Evolutionary conservation across 2,888 invertebrate species (phyloP).

Genomic region (Fragum fragum): DNA sequence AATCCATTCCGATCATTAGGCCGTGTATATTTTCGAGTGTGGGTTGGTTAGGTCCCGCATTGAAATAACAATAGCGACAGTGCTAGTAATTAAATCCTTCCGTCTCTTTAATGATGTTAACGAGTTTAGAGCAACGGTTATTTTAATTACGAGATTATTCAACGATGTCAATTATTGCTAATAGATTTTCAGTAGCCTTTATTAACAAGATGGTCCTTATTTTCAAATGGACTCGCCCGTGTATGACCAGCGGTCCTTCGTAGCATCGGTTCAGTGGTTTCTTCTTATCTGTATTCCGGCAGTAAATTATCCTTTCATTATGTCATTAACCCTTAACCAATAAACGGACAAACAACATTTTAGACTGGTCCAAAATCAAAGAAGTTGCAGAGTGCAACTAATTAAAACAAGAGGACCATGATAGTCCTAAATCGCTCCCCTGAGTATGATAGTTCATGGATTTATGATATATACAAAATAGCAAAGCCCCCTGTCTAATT

Average conservation of each 20-base stretch:
- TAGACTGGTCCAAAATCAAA: no score
- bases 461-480: no score
- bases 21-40: constrained; percentile 43
- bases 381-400: no score
- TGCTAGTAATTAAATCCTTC: not conserved
- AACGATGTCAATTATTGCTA: not conserved
- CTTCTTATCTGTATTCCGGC: constrained; percentile 2
- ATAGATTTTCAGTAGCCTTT: not conserved
- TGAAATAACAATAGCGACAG: constrained; percentile 13
- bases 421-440: no score
- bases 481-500: no score
- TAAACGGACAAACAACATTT: no score
- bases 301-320: constrained; percentile 13
- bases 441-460: no score
- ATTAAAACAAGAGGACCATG: no score
- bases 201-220: not conserved
- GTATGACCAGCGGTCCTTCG: constrained; percentile 17
- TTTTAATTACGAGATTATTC: not conserved
- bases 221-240: constrained; percentile 1
- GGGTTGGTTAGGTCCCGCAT: not conserved
- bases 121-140: not conserved
- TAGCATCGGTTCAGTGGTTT: constrained; percentile 16
- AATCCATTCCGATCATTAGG: constrained; percentile 66
- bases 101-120: not conserved
- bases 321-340: constrained; percentile 15